Conservation (phyloP, 2,797 vertebrate species). For the Fistularia commersonii region DNA sequence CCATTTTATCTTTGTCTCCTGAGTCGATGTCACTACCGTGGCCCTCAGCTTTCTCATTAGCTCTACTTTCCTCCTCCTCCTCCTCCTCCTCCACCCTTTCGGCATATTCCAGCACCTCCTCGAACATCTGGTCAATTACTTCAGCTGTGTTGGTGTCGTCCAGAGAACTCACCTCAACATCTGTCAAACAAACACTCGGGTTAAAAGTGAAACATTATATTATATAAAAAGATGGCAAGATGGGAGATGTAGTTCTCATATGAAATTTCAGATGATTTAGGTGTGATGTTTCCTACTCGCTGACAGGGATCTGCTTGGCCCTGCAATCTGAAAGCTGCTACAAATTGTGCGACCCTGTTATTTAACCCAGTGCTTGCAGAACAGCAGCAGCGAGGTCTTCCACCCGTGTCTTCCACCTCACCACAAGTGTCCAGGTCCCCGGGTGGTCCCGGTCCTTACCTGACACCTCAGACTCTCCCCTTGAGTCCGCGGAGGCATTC, state of each 20-base stretch:
- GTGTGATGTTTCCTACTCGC: too few species aligned
- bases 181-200: slow-evolving; percentile 27
- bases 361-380: background rate
- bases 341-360: too few species aligned
- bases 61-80: background rate
- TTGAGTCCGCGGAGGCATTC: slow-evolving; percentile 26
- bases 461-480: slow-evolving; percentile 38
- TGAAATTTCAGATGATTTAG: too few species aligned
- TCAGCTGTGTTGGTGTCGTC: slow-evolving; percentile 70
- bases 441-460: slow-evolving; percentile 37
- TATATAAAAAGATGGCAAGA: too few species aligned
- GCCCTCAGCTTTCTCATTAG: slow-evolving; percentile 24
- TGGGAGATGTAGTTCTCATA: too few species aligned
- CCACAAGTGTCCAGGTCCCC: background rate
- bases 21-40: slow-evolving; percentile 38
- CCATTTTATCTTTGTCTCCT: slow-evolving; percentile 24
- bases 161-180: slow-evolving; percentile 40
- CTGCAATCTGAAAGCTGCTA: too few species aligned
- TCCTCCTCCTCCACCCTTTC: slow-evolving; percentile 41
- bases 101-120: slow-evolving; percentile 73
- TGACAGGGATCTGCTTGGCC: too few species aligned
- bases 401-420: slow-evolving; percentile 16
- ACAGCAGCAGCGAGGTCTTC: background rate
- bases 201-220: too few species aligned
- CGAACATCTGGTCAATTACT: slow-evolving; percentile 77